phyloP scores from a whole-genome alignment of 2,888 invertebrate species.

The Laspeyria flexula region DNA sequence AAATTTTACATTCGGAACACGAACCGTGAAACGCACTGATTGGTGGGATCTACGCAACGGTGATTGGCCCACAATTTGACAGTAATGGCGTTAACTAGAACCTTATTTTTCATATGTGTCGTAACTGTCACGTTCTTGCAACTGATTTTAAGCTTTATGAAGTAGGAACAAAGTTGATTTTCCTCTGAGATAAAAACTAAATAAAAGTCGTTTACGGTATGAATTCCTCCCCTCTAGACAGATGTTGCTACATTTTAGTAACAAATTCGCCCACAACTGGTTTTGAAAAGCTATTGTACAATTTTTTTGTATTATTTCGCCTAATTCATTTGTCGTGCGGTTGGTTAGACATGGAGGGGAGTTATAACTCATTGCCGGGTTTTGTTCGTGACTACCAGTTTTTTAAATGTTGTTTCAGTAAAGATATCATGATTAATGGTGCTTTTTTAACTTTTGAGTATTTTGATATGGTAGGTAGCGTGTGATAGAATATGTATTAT shows the following conservation, averaged over 20 bases:
- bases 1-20: conserved; percentile 81
- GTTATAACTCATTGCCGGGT: conserved; percentile 71
- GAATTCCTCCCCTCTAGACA: conserved; percentile 73
- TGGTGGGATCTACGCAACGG: conserved; percentile 67
- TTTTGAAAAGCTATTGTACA: conserved; percentile 77
- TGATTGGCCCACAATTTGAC: conserved; percentile 84
- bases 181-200: conserved; percentile 7
- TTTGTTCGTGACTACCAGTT: conserved; percentile 74
- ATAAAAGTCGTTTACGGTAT: conserved; percentile 22
- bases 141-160: conserved; percentile 27
- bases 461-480: not conserved
- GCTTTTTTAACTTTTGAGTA: conserved; percentile 37
- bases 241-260: conserved; percentile 85
- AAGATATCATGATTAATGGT: conserved; percentile 52
- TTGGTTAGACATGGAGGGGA: conserved; percentile 80
- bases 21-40: conserved; percentile 63
- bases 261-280: conserved; percentile 83
- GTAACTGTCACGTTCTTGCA: conserved; percentile 15
- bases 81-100: conserved; percentile 83
- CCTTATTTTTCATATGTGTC: conserved; percentile 36
- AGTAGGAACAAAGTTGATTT: conserved; percentile 8
- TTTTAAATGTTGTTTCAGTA: conserved; percentile 51
- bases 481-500: conserved; percentile 11
- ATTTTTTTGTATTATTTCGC: conserved; percentile 79
- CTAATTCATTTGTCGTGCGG: conserved; percentile 84